Base-by-base conservation (phyloP, 2,797 vertebrate species). In the Loriculus beryllinus region DNA sequence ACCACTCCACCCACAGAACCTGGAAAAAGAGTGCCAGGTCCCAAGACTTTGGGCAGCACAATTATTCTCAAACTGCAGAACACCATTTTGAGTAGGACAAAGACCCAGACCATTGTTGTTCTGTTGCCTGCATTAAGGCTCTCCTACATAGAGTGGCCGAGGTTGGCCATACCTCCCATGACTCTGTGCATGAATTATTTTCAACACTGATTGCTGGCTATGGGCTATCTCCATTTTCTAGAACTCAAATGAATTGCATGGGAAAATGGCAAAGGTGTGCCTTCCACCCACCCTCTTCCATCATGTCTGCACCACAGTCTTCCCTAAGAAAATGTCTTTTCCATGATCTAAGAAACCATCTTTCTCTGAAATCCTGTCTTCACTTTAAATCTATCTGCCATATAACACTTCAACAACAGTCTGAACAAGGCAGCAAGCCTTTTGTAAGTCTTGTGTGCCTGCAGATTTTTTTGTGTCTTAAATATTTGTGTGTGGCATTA, bases 381-480 rank as follows among this genome's bases (percentile, higher is more conserved):
- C 33, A 12, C 22, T 90, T 87, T 59, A 63, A 82, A 74, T n/a
- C 45, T 57, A 0, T 42, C 33, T 71, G 33, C 45, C 39, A 47
- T 29, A 14, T 49, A 65, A 67, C 19, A 47, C 72, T 91, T 91
- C 63, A 79, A 35, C 45, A 75, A 5, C 18, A 52, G 19, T 40
- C 28, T 60, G 81, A 86, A 39, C 33, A 68, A 67, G 54, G 42
- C 63, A 76, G 49, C 35, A 68, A 92, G 70, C n/a, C 63, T 86
- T 51, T 59, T 75, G 15, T 60, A 6, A 0, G 0, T 35, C 28
- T 8, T 10, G 37, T 22, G 1, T 21, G 48, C 29, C 26, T 84
- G 40, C 60, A 82, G 43, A 18, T 22, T 60, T 71, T 62, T 62
- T 78, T 71, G 25, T 78, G 21, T 63, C 11, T 35, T 79, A 45